Base-by-base conservation (phyloP, 2,113 vertebrate species). In the Actinemys pallida region DNA sequence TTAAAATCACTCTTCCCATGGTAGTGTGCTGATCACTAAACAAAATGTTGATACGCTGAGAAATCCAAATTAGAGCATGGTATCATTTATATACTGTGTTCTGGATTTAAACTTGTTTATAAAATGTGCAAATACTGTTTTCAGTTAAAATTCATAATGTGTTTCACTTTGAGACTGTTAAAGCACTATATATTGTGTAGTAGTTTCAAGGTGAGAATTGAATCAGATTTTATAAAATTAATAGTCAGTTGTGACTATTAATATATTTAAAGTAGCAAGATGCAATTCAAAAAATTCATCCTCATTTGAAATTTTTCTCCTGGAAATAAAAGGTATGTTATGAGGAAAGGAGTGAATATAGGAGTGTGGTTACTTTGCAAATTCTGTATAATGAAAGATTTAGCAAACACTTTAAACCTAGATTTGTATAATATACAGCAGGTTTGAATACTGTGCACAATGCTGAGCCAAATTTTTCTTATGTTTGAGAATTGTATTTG, bases 331-430 rank as follows among this genome's bases (percentile, higher is more conserved):
- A 97, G 86, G 83, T 83, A 57, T 94, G 84, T 86, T 92, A 56
- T 56, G 54, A 81, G 84, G 82, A 95, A 92, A 86, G 87, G 56
- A 85, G 50, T 97, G 87, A 97, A 96, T 89, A 95, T 93, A 97
- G 92, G 84, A 97, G 65, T 97, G 97, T 96, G 98, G 97, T 97
- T 96, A 97, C 94, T 97, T 96, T 97, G 95, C 96, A 96, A 97
- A 95, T 90, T 97, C 87, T 93, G 62, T 97, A 92, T 97, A 94
- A 97, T 92, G 92, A 98, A 94, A 94, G 94, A 95, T 98, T 98
- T 97, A 94, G 91, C 94, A 97, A 97, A 97, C 96, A 98, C 95
- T 97, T 97, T 96, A 98, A 97, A 94, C 90, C 84, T 96, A 97
- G 87, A 96, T 95, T 94, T 96, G 87, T 96, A 97, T 88, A 94